Evolutionary conservation across 35 echinoderm and acorn worm species (phyloP).

Genomic region (Ophiothrix spiculata): DNA sequence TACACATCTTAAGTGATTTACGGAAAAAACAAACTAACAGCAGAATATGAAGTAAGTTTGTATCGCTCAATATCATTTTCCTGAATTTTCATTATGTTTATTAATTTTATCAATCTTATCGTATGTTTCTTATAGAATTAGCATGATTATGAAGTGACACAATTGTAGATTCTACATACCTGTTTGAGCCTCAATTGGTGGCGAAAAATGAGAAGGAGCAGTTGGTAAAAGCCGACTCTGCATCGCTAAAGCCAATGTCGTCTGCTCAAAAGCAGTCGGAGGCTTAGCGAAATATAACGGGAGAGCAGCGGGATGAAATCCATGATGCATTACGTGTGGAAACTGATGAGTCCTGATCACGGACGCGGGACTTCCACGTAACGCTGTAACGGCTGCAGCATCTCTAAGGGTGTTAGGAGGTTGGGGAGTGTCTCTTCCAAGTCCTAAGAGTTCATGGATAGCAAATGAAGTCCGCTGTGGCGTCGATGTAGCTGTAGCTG

Average conservation of each 20-base stretch:
- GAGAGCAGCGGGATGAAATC: slow-evolving; percentile 42
- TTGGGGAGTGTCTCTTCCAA: slow-evolving; percentile 35
- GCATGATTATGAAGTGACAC: no score
- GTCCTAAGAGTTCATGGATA: slow-evolving; percentile 58
- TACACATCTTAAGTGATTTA: no score
- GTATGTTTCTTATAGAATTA: no score
- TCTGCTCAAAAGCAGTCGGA: slow-evolving; percentile 37
- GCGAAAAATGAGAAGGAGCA: slow-evolving; percentile 31
- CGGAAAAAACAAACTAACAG: no score
- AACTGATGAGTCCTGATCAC: slow-evolving; percentile 36
- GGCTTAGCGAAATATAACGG: slow-evolving; percentile 58
- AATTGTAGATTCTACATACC: background rate
- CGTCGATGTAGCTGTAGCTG: slow-evolving; percentile 25
- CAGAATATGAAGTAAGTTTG: no score
- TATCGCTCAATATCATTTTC: no score
- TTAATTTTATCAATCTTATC: no score
- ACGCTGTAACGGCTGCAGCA: slow-evolving; percentile 30
- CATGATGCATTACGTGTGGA: slow-evolving; percentile 25
- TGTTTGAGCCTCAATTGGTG: slow-evolving; percentile 21
- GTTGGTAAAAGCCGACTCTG: slow-evolving; percentile 37
- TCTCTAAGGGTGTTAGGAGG: slow-evolving; percentile 12
- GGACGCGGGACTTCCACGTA: background rate
- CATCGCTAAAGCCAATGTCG: slow-evolving; percentile 53
- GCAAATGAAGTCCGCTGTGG: slow-evolving; percentile 51
- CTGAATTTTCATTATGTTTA: no score